Base-by-base conservation (phyloP, 1,140 invertebrate genomes). In the Hesperophylax magnus region DNA sequence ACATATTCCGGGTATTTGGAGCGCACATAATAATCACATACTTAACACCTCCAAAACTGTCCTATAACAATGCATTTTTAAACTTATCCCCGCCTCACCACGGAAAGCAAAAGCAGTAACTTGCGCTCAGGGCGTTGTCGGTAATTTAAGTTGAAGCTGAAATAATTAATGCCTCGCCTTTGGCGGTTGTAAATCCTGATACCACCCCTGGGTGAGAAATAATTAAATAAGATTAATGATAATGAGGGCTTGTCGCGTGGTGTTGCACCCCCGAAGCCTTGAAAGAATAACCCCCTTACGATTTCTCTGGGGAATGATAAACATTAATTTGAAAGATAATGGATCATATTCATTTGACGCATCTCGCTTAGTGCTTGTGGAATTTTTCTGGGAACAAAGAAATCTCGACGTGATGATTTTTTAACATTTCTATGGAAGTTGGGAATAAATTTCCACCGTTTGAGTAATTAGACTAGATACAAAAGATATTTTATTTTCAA, bases 211-310 rank as follows among this genome's bases (percentile, higher is more conserved):
- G 20, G n/a, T 72, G 69, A 9, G 52, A 72, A 72, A 72, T 47
- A 72, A 72, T 72, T 52, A 72, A 72, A 47, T 53, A 72, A 72
- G 69, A 72, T 72, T 72, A 53, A 72, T 72, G 69, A 72, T 52
- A 72, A 52, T 52, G 39, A 47, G 69, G 69, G 17, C 18, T 34
- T 47, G 69, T n/a, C 17, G 69, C 69, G 47, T 47, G n/a, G 17
- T 52, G 31, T 18, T 72, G 18, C 69, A 18, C 34, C 69, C 34
- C 69, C 22, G 69, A 34, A 22, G 31, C 27, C 27, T 8, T 1
- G 7, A 27, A 67, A 67, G 63, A 67, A 67, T 67, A 67, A 27
- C 63, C 17, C 63, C 22, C 22, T 31, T 24, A n/a, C 63, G 31
- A 27, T 67, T 67, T 67, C 63, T 15, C 7, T 34, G 8, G 27